Base-by-base conservation (phyloP, 2,113 vertebrate species). In the Chlamydotis undulata region DNA sequence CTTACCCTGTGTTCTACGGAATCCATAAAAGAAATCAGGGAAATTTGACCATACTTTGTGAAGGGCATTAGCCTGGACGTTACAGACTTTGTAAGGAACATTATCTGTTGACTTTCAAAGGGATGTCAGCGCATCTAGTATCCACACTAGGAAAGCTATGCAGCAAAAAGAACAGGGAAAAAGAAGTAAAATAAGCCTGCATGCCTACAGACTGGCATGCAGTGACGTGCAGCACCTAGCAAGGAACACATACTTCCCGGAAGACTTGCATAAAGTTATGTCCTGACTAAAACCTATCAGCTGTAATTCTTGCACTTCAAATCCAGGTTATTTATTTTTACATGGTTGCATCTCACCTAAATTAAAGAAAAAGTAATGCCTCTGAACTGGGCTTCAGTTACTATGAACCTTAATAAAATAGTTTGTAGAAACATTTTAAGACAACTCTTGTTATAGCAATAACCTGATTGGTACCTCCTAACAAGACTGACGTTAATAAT, bases 351-450 rank as follows among this genome's bases (percentile, higher is more conserved):
- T 63, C 53, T 75, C 80, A 83, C 19, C 28, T 80, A 47, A 76
- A 68, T 83, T 71, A 43, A 18, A 31, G 45, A 43, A 73, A 41
- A 83, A 59, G 28, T 52, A 77, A 69, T 10, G 19, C 55, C 78
- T 86, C 76, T 91, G 83, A 88, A 94, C 79, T 95, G 92, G 64
- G 79, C 49, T 94, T 93, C 71, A 90, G 23, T 97, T 91, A 90
- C 57, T 67, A 59, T 70, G 64, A 95, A 94, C 74, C 55, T 97
- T 95, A 96, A 94, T 87, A 88, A 95, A 96, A 94, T 70, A 64
- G 79, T 95, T 94, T 82, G 64, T 83, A 82, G 74, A 96, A 96
- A 61, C 55, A 61, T 78, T 90, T 85, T 49, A 90, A 93, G 67
- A 35, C 55, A 90, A 88, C 70, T 43, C 61, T 95, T 94, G 64